Base-by-base conservation (phyloP, 2,797 vertebrate species). In the Pitangus sulphuratus region DNA sequence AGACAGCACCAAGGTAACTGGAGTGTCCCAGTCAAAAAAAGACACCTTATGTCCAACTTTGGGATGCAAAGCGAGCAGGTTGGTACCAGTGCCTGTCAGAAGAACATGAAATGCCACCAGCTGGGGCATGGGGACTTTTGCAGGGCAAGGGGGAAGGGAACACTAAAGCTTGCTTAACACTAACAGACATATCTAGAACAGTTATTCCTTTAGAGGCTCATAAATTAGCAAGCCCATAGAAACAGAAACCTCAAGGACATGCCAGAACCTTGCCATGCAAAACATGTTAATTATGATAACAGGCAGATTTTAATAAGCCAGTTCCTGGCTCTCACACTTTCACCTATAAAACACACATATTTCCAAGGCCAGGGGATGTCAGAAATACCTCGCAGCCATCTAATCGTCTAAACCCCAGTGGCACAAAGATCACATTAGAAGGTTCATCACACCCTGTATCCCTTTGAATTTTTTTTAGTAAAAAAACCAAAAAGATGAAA, bases 131-230 rank as follows among this genome's bases (percentile, higher is more conserved):
- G 22, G 53, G 61, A 60, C 30, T 19, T 30, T 15, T 50, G 37
- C 40, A 65, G 74, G 68, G 33, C 61, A 87, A 91, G 24, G 26
- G 48, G 25, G 16, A 89, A 21, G 56, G 57, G 75, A 91, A 51
- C 8, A 3, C 31, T 15, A 40, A 50, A 25, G 44, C 51, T 69
- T 75, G 35, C 68, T 64, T 58, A 66, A 87, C 37, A 48, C 35
- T 12, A 87, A 86, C 33, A 94, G 62, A 86, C 31, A 1, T 31
- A 88, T 53, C 74, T 64, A 58, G 37, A 90, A 85, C 66, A 80
- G 56, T 64, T 89, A 94, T 54, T 95, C 89, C 89, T 96, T 96
- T 88, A 86, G 42, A 84, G 92, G 47, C 53, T 82, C 78, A 65
- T 78, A 95, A 92, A 86, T 74, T 53, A 79, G 78, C 8, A 5